These are phyloP conservation scores for Solen grandis DNA, from an alignment of 1,140 invertebrate species.

Conservation along the genomic window DNA sequence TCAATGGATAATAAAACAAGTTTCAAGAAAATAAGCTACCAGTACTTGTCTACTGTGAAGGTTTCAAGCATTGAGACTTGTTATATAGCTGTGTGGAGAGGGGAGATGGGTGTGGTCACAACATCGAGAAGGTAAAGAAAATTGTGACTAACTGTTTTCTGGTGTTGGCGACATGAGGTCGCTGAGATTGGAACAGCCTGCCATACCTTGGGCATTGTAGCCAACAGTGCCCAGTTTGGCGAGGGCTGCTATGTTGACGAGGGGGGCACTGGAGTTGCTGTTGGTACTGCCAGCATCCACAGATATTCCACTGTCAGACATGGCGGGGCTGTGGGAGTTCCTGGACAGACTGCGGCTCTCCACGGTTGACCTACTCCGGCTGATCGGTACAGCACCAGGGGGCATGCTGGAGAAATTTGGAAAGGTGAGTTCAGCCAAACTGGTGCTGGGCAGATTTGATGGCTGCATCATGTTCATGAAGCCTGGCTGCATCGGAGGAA, in stretches of 20 bases:
- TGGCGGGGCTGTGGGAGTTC: slow-evolving; percentile 77
- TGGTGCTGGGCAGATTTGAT: slow-evolving; percentile 27
- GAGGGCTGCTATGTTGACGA: slow-evolving; percentile 92
- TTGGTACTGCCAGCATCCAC: slow-evolving; percentile 85
- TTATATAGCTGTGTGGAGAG: too few relatives aligned
- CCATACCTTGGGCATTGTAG: slow-evolving; percentile 64
- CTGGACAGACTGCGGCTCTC: slow-evolving; percentile 62
- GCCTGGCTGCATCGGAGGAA: slow-evolving; percentile 51
- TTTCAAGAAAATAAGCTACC: too few relatives aligned
- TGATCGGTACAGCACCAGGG: slow-evolving; percentile 7
- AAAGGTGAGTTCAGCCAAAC: slow-evolving; percentile 31
- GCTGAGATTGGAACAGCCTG: slow-evolving; percentile 19
- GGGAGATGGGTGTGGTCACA: too few relatives aligned
- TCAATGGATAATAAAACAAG: too few relatives aligned
- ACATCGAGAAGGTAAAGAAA: too few relatives aligned
- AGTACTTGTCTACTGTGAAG: too few relatives aligned
- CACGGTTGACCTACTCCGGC: slow-evolving; percentile 37
- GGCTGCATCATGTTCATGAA: slow-evolving; percentile 45
- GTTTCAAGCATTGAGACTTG: too few relatives aligned
- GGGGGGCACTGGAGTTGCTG: slow-evolving; percentile 87
- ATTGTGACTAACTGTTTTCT: slow-evolving; percentile 41
- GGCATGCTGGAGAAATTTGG: slow-evolving; percentile 23
- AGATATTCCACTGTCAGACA: slow-evolving; percentile 81
- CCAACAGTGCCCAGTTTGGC: slow-evolving; percentile 88
- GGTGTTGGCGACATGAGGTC: slow-evolving; percentile 22